Conservation (phyloP, 2,797 vertebrate species). For the Diplodus puntazzo region DNA sequence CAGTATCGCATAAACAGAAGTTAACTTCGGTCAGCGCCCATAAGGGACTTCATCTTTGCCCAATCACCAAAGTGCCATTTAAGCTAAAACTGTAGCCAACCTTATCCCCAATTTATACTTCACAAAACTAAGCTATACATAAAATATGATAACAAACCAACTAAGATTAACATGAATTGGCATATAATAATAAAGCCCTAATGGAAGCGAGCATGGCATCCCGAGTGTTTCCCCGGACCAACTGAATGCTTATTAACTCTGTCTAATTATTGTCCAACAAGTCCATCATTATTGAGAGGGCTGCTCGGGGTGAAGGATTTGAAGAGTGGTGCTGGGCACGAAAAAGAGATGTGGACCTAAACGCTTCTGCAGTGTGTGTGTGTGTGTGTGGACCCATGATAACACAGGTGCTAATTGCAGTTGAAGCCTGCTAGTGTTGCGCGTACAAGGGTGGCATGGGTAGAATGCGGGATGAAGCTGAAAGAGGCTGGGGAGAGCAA, state of each 20-base stretch:
- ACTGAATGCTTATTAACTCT: slow-evolving; percentile 61
- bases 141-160: slow-evolving; percentile 30
- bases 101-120: slow-evolving; percentile 20
- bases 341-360: slow-evolving; percentile 38
- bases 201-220: slow-evolving; percentile 41
- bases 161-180: slow-evolving; percentile 31
- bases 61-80: slow-evolving; percentile 34
- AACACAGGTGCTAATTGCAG: slow-evolving; percentile 72
- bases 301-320: slow-evolving; percentile 51
- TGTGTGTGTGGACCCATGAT: slow-evolving; percentile 37
- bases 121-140: slow-evolving; percentile 25
- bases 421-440: slow-evolving; percentile 64
- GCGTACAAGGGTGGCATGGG: slow-evolving; percentile 52
- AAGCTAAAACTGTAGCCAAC: slow-evolving; percentile 7
- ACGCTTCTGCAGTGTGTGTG: slow-evolving; percentile 25
- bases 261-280: slow-evolving; percentile 73
- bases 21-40: slow-evolving; percentile 56
- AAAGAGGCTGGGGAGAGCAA: slow-evolving; percentile 59
- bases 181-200: slow-evolving; percentile 41
- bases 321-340: slow-evolving; percentile 31
- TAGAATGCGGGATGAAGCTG: slow-evolving; percentile 71
- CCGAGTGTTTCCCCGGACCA: slow-evolving; percentile 31
- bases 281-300: slow-evolving; percentile 62
- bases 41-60: slow-evolving; percentile 35
- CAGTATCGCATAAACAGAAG: slow-evolving; percentile 40